Conservation (phyloP, 1,140 invertebrate genomes). For the Apis laboriosa region DNA sequence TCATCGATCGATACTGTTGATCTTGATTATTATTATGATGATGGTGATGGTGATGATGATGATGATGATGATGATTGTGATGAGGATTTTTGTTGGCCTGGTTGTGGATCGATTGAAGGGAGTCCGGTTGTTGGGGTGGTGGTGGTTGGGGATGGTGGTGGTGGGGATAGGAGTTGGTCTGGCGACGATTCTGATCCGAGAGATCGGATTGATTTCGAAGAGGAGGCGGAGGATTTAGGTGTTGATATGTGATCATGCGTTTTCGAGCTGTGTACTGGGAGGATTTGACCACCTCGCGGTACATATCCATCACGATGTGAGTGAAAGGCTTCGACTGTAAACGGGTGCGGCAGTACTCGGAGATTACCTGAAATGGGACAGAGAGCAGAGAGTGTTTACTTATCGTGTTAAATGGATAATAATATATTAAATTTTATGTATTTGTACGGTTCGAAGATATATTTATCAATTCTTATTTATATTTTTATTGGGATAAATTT, state of each 20-base stretch:
- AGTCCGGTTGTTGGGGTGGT: conserved; percentile 44
- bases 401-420: too few relatives aligned
- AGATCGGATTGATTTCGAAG: conserved; percentile 17
- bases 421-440: too few relatives aligned
- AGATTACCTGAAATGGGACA: conserved; percentile 81
- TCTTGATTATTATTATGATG: not conserved
- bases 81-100: conserved; percentile 16
- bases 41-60: conserved; percentile 13
- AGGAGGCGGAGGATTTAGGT: conserved; percentile 38
- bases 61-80: not conserved
- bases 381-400: not conserved
- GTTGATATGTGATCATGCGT: conserved; percentile 61
- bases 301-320: conserved; percentile 84
- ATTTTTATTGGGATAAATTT: too few relatives aligned
- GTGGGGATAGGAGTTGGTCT: conserved; percentile 12
- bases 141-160: conserved; percentile 27
- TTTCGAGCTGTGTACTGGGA: conserved; percentile 74
- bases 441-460: too few relatives aligned
- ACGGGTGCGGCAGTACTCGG: conserved; percentile 82
- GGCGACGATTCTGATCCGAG: conserved; percentile 42
- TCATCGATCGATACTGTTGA: conserved; percentile 23
- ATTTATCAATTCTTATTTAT: too few relatives aligned
- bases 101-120: conserved; percentile 21
- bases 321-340: conserved; percentile 83
- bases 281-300: conserved; percentile 81